A percentile compares a stretch with the other conserved stretches of the same genome.
phyloP scores from a whole-genome alignment of 2,113 vertebrate genomes.

The Cepphus grylle region DNA sequence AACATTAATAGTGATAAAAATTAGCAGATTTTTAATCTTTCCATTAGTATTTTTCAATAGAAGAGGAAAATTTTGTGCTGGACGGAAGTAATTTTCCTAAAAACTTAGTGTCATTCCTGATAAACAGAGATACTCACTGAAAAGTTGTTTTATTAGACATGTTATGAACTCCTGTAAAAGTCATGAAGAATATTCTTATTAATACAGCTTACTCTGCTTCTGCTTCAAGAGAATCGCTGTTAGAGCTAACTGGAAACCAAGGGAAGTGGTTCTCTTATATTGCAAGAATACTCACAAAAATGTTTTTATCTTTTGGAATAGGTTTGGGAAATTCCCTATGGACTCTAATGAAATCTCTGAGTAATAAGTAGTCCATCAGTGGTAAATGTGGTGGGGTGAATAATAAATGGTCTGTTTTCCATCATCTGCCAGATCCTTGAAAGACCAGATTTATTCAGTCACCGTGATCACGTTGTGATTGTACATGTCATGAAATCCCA shows the following conservation, averaged over 20 bases:
- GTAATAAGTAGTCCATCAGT: background rate
- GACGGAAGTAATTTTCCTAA: background rate
- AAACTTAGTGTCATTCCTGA: background rate
- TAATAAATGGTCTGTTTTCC: background rate
- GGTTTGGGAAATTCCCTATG: background rate
- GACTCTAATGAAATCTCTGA: background rate
- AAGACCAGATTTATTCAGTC: constrained; percentile 18
- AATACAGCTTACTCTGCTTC: background rate
- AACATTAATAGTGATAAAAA: background rate
- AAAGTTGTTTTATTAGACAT: background rate
- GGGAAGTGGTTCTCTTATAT: background rate
- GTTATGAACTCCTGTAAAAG: background rate
- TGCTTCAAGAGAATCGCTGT: background rate
- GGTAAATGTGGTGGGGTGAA: background rate
- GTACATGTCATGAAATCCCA: background rate
- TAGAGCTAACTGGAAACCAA: background rate
- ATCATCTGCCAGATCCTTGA: background rate
- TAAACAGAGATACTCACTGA: background rate
- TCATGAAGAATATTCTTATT: background rate
- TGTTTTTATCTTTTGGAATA: background rate
- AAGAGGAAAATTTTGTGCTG: background rate
- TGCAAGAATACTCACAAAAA: background rate
- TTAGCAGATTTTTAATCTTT: background rate
- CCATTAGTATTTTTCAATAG: background rate
- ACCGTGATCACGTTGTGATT: background rate